Base-by-base conservation (phyloP, 2,888 invertebrate species). In the Patella caerulea region DNA sequence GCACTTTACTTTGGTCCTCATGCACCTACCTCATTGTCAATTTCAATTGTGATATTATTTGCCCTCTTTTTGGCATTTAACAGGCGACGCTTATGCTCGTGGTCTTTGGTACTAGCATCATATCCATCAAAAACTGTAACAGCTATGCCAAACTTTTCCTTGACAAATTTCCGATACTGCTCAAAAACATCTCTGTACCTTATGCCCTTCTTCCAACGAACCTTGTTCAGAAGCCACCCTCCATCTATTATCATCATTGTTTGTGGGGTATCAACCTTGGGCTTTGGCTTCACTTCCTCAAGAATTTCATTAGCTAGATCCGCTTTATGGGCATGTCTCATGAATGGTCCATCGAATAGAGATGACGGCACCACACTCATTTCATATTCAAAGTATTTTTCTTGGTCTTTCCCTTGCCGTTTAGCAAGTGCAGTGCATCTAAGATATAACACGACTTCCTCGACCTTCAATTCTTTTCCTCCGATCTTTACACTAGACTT, bases 101-200 rank as follows among this genome's bases (percentile, higher is more conserved):
- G 65, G 19, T 19, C 65, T 19, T 65, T 65, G 65, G 19, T 65
- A 65, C 65, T 15, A 19, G n/a, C 9, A 19, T 19, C 65, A 17
- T 65, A 65, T n/a, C 65, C 65, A 65, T 65, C 65, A 65, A 65
- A 65, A 9, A 65, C 65, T 17, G n/a, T 65, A 65, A 9, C n/a
- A 19, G n/a, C n/a, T n/a, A 19, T 19, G 19, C 65, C 65, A 65
- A 19, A 65, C 17, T 19, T 65, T 65, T n/a, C 19, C n/a, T n/a
- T n/a, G n/a, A 65, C 65, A 65, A 19, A 65, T 65, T 65, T 65
- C 65, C n/a, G n/a, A 65, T 65, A 65, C 19, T 65, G 65, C 17
- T 65, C 19, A 19, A 19, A 65, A 19, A 65, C 19, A 5, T 65
- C 19, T 19, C 19, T 65, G 65, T 65, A 65, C 65, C n/a, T 19